Conservation (phyloP, 2,113 vertebrate species). For the Corydoras maculifer region DNA sequence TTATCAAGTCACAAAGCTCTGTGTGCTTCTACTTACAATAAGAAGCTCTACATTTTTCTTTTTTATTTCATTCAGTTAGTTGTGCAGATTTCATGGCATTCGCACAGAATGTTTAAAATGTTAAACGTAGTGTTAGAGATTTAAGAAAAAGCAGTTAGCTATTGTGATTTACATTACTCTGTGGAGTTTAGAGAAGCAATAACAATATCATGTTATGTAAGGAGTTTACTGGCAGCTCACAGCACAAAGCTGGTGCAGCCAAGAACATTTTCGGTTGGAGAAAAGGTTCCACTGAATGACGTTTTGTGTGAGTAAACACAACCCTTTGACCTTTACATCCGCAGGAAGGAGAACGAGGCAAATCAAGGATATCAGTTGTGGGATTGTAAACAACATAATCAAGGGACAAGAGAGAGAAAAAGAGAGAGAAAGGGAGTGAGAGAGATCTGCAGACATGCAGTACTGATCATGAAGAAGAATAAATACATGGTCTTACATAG, state of each 20-base stretch:
- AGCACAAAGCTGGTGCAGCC: constrained; percentile 21
- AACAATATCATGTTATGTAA: constrained; percentile 33
- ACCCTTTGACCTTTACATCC: constrained; percentile 39
- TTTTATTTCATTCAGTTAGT: constrained; percentile 2
- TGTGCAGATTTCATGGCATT: background rate
- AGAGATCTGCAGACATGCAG: background rate
- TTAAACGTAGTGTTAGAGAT: constrained; percentile 2
- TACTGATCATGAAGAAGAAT: no score
- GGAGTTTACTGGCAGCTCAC: constrained; percentile 23
- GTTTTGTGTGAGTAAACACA: constrained; percentile 30
- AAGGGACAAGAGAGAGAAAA: constrained; percentile 3
- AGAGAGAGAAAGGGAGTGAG: background rate
- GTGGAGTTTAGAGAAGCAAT: constrained; percentile 17
- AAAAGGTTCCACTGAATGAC: constrained; percentile 27
- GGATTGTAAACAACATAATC: constrained; percentile 26
- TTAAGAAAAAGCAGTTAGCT: background rate
- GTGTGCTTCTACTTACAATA: background rate
- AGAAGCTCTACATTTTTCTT: background rate
- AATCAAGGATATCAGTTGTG: constrained; percentile 30
- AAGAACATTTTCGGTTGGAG: constrained; percentile 10
- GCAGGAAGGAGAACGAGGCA: constrained; percentile 33
- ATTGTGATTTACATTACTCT: constrained; percentile 19
- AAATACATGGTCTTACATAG: no score
- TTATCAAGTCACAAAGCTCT: no score
- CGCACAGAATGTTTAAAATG: background rate